Evolutionary conservation across 1,140 invertebrate species (phyloP).

Genomic region (Scylla paramamosain): DNA sequence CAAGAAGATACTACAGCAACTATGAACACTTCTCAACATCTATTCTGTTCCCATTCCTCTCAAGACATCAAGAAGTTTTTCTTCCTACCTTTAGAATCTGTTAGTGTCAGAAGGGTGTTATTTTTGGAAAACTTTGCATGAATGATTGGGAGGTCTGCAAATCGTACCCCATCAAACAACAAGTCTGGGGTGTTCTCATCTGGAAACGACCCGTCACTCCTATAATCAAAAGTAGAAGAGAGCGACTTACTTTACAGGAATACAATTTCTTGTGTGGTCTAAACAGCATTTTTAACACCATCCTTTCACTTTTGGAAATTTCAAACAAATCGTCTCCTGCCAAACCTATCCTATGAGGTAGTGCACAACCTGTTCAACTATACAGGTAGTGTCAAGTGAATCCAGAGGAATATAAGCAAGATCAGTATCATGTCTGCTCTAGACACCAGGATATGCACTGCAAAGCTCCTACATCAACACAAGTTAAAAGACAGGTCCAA

Average conservation of each 20-base stretch:
- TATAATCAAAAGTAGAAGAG: constrained; percentile 80
- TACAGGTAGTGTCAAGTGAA: too few species aligned
- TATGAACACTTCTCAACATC: background rate
- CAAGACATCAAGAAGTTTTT: background rate
- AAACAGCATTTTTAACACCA: too few species aligned
- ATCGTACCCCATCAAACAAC: constrained; percentile 89
- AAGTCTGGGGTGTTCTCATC: constrained; percentile 86
- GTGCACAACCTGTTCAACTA: too few species aligned
- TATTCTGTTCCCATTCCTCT: background rate
- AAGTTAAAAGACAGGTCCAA: too few species aligned
- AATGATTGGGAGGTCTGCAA: constrained; percentile 89
- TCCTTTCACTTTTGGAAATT: too few species aligned
- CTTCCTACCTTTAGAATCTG: constrained; percentile 85
- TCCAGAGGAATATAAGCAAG: too few species aligned
- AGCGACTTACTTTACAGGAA: background rate
- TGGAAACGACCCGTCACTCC: constrained; percentile 87
- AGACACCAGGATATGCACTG: too few species aligned
- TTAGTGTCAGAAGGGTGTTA: constrained; percentile 91
- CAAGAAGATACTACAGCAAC: background rate
- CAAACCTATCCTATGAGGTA: too few species aligned
- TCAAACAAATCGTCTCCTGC: too few species aligned
- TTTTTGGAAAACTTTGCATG: constrained; percentile 91
- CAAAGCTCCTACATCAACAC: too few species aligned
- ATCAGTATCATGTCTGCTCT: too few species aligned
- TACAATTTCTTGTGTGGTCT: background rate